phyloP scores from a whole-genome alignment of 2,888 invertebrate genomes.

The Eristalis arbustorum region DNA sequence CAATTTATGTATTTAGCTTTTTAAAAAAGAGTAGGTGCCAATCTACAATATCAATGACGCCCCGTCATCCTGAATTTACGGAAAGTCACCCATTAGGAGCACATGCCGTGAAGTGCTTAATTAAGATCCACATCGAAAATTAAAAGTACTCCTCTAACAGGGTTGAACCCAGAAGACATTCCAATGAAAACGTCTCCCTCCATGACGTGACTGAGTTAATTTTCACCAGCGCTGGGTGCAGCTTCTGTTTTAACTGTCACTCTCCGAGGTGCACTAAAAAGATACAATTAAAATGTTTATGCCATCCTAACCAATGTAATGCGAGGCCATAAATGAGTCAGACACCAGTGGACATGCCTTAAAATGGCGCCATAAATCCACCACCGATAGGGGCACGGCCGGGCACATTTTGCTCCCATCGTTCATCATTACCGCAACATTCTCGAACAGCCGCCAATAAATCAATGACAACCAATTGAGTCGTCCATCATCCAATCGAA shows the following conservation, averaged over 20 bases:
- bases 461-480: constrained; percentile 1
- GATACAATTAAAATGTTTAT: not conserved
- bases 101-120: too few species aligned
- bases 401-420: not conserved
- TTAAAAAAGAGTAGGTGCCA: too few species aligned
- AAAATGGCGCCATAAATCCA: not conserved
- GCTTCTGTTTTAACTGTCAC: not conserved
- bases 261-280: not conserved
- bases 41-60: too few species aligned
- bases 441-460: not conserved
- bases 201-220: not conserved
- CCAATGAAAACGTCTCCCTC: not conserved
- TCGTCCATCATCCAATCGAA: not conserved
- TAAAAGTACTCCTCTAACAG: too few species aligned
- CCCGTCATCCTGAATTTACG: too few species aligned
- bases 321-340: not conserved
- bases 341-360: not conserved
- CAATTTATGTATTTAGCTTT: too few species aligned
- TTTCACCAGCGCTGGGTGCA: not conserved
- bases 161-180: too few species aligned
- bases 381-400: not conserved
- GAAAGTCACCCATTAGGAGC: too few species aligned
- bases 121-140: too few species aligned
- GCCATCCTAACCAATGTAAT: not conserved
- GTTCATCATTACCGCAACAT: not conserved